Conservation (phyloP, 2,113 vertebrate genomes). For the Hippocampus barbouri region DNA sequence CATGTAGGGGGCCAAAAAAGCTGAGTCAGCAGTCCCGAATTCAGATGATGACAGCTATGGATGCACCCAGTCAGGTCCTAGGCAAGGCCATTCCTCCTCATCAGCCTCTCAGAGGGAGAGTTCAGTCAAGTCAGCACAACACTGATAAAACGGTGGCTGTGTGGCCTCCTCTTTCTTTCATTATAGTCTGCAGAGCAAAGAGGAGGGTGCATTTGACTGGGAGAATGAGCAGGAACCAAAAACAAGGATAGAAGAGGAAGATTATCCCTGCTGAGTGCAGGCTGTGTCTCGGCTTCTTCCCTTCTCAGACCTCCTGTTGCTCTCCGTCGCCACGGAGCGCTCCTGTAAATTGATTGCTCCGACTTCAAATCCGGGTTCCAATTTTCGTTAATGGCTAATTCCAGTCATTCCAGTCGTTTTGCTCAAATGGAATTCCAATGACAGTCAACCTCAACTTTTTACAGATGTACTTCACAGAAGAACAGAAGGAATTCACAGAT, state of each 20-base stretch:
- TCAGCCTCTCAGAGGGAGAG: slow-evolving; percentile 67
- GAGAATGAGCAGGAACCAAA: slow-evolving; percentile 16
- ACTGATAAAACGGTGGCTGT: slow-evolving; percentile 57
- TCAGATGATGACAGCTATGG: slow-evolving; percentile 66
- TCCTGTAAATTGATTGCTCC: slow-evolving; percentile 21
- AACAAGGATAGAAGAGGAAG: slow-evolving; percentile 24
- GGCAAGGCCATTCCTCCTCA: slow-evolving; percentile 68
- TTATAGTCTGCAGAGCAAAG: slow-evolving; percentile 24
- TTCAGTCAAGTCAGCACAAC: slow-evolving; percentile 67
- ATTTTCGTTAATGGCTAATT: slow-evolving; percentile 25
- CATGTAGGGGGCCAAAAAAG: slow-evolving; percentile 52
- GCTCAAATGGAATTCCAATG: slow-evolving; percentile 32
- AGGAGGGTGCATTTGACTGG: slow-evolving; percentile 17
- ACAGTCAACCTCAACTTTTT: slow-evolving; percentile 24
- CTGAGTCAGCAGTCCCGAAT: slow-evolving; percentile 63
- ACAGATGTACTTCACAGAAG: background rate
- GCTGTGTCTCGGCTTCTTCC: slow-evolving; percentile 2
- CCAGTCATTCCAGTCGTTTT: slow-evolving; percentile 1
- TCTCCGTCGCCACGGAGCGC: slow-evolving; percentile 24
- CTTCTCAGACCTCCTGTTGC: slow-evolving; percentile 20
- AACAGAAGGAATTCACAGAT: slow-evolving; percentile 10
- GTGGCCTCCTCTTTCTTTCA: slow-evolving; percentile 50
- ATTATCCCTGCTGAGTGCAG: slow-evolving; percentile 22
- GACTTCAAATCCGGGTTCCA: slow-evolving; percentile 31
- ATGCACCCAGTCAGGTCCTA: slow-evolving; percentile 60